These are phyloP conservation scores for Eupsittula cactorum DNA, from an alignment of 2,113 vertebrate genomes.

Conservation along the genomic window DNA sequence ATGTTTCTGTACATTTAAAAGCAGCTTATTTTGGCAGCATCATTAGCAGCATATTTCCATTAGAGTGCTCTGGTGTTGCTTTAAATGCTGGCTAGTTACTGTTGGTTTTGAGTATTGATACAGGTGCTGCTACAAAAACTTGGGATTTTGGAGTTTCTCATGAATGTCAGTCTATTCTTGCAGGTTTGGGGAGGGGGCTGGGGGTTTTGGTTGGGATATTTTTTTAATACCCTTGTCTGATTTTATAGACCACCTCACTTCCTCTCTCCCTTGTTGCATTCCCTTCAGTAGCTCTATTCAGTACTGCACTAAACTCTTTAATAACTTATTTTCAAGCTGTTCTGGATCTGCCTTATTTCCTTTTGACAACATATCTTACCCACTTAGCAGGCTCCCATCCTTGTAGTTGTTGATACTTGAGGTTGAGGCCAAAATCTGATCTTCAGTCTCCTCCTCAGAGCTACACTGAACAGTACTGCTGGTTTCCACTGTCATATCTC, in stretches of 20 bases:
- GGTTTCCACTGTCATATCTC: not conserved
- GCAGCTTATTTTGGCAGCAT: not conserved
- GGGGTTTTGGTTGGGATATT: not conserved
- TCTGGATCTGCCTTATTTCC: not conserved
- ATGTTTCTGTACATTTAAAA: not conserved
- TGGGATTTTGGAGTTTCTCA: not conserved
- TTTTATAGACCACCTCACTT: not conserved
- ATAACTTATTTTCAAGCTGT: not conserved
- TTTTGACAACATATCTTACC: not conserved
- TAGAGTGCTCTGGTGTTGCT: not conserved
- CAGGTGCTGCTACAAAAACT: not conserved
- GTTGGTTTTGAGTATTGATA: not conserved
- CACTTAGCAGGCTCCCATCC: not conserved
- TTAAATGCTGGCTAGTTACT: not conserved
- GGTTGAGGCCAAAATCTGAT: not conserved
- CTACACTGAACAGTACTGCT: not conserved
- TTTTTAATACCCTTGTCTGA: not conserved
- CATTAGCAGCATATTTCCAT: not conserved
- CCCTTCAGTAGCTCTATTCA: not conserved
- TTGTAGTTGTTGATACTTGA: not conserved
- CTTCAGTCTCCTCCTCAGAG: not conserved
- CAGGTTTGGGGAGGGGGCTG: rapidly evolving
- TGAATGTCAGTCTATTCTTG: not conserved
- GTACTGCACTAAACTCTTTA: not conserved
- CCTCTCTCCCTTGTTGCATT: not conserved